Percentiles rank a stretch among this genome's conserved stretches.
These are phyloP conservation scores for Drosophila grimshawi DNA, from an alignment of 1,140 invertebrate species.

Conservation along the genomic window DNA sequence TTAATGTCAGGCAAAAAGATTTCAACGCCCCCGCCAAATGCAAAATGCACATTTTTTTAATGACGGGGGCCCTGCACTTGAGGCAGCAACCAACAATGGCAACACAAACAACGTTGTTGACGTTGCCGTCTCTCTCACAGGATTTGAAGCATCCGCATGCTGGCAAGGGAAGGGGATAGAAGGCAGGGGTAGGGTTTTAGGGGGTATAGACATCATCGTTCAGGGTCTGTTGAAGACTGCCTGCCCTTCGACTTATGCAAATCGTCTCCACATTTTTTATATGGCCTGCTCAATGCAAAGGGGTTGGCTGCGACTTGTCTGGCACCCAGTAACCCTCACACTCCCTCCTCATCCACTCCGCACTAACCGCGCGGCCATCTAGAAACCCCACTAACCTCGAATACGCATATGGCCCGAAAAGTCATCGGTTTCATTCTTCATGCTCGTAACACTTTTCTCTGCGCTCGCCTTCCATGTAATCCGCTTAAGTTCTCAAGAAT, in stretches of 20 bases:
- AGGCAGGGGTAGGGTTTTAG: neutral
- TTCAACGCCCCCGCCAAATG: slow-evolving; percentile 54
- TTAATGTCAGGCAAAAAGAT: slow-evolving; percentile 44
- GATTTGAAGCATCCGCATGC: slow-evolving; percentile 33
- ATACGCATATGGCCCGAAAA: slow-evolving; percentile 55
- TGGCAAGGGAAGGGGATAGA: neutral
- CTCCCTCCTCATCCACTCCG: neutral
- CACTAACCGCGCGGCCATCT: neutral
- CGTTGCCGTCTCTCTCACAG: slow-evolving; percentile 54
- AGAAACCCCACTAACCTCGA: slow-evolving; percentile 69
- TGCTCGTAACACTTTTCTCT: slow-evolving; percentile 76
- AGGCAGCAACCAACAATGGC: slow-evolving; percentile 36
- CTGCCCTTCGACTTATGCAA: slow-evolving; percentile 77
- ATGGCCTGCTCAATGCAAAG: slow-evolving; percentile 59
- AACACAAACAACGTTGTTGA: slow-evolving; percentile 63
- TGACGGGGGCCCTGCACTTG: slow-evolving; percentile 72
- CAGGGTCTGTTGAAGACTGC: slow-evolving; percentile 5
- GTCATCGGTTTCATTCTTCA: slow-evolving; percentile 41
- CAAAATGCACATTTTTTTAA: slow-evolving; percentile 82
- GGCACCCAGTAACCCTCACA: neutral
- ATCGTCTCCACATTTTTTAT: slow-evolving; percentile 49
- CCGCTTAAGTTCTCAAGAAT: slow-evolving; percentile 77
- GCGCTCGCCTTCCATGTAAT: slow-evolving; percentile 44
- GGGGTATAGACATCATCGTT: slow-evolving; percentile 8
- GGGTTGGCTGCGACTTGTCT: slow-evolving; percentile 28